phyloP scores from a whole-genome alignment of 2,888 invertebrate species.

The Sympetrum striolatum region DNA sequence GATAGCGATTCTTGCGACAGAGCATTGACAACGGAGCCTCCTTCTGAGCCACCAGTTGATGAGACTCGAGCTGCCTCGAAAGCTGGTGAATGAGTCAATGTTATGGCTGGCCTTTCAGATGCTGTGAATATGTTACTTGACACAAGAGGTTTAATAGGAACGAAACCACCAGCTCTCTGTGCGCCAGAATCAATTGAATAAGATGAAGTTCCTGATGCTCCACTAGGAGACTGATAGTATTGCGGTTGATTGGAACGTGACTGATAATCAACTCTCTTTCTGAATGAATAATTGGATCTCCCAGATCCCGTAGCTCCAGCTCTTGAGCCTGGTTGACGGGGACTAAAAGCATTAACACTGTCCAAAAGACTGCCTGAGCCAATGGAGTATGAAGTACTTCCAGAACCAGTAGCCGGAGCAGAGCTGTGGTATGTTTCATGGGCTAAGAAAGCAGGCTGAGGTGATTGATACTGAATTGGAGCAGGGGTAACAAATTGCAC shows the following conservation, averaged over 20 bases:
- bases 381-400: neutral
- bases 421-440: neutral
- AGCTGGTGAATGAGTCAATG: neutral
- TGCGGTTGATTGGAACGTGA: neutral
- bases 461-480: conserved; percentile 1
- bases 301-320: neutral
- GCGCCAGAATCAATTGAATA: neutral
- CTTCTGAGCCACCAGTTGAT: neutral
- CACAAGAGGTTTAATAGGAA: neutral
- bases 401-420: neutral
- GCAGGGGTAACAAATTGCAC: neutral
- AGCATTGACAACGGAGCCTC: neutral
- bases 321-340: neutral
- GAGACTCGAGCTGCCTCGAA: neutral
- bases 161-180: neutral
- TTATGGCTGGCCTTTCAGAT: neutral
- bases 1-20: neutral
- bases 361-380: neutral
- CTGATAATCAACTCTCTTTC: neutral
- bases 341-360: neutral
- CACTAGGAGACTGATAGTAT: neutral
- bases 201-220: neutral
- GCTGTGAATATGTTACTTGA: neutral
- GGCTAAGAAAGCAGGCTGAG: neutral
- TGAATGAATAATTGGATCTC: neutral